Evolutionary conservation across 2,113 vertebrate species (phyloP).

Genomic region (Passerina amoena): DNA sequence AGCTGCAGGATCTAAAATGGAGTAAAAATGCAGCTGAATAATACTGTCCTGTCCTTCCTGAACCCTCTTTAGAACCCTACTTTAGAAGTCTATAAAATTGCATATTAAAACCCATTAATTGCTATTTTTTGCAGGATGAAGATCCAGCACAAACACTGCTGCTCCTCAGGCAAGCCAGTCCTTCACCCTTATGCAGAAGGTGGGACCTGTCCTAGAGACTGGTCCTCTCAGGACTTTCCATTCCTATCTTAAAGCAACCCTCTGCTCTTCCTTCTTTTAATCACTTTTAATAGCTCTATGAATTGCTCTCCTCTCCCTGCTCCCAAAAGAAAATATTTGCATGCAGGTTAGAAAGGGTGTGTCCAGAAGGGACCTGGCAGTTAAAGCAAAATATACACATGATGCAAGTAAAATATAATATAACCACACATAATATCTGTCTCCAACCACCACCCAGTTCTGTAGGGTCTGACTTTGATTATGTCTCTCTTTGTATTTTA

Average conservation of each 20-base stretch:
- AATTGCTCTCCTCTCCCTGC: not conserved
- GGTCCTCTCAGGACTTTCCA: not conserved
- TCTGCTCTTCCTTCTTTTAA: not conserved
- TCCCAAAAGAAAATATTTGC: not conserved
- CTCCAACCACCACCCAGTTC: not conserved
- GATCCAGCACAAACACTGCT: not conserved
- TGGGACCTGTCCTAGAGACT: not conserved
- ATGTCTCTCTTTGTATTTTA: not conserved
- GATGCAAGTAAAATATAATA: not conserved
- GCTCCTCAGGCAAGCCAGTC: not conserved
- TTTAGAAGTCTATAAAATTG: not conserved
- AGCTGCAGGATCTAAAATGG: not conserved
- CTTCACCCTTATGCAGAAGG: not conserved
- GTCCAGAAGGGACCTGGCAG: not conserved
- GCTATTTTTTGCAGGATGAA: not conserved
- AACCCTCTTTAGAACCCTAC: not conserved
- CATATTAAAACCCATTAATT: not conserved
- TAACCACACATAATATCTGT: not conserved
- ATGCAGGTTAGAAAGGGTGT: not conserved
- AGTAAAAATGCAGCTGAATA: not conserved
- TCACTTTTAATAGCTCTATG: not conserved
- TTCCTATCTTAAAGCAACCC: not conserved
- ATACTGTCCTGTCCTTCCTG: not conserved
- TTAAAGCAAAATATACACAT: not conserved
- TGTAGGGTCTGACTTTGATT: not conserved